Percentiles rank a stretch among this genome's conserved stretches.
phyloP scores from a whole-genome alignment of 2,888 invertebrate genomes.

The Ditula angustiorana region DNA sequence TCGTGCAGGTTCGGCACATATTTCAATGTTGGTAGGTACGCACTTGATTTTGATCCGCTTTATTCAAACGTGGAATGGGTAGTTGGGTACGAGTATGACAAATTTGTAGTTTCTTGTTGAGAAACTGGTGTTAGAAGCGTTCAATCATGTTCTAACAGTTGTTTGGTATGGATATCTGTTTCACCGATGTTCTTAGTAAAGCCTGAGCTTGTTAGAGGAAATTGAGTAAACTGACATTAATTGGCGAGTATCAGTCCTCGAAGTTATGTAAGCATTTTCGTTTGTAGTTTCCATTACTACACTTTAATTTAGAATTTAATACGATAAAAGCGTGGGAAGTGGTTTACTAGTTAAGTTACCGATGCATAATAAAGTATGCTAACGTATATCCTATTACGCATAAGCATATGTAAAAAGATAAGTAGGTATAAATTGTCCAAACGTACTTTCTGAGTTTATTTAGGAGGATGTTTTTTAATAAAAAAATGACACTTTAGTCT shows the following conservation, averaged over 20 bases:
- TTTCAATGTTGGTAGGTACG: no score
- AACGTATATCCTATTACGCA: no score
- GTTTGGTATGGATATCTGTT: constrained; percentile 1
- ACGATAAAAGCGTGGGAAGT: background rate
- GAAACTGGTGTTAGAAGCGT: background rate
- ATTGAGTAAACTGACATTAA: constrained; percentile 9
- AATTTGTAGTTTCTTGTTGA: background rate
- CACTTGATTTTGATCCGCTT: background rate
- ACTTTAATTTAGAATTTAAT: background rate
- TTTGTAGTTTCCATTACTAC: background rate
- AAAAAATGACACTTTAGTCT: no score
- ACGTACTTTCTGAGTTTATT: no score
- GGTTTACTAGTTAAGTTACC: background rate
- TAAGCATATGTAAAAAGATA: no score
- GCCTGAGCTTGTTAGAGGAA: background rate
- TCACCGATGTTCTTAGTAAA: background rate
- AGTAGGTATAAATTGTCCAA: no score
- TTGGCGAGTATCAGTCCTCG: background rate
- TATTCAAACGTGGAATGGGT: background rate
- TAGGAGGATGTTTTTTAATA: no score
- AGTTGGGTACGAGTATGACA: no score
- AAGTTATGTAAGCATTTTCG: background rate
- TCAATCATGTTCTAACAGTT: constrained; percentile 9
- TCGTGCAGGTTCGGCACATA: background rate
- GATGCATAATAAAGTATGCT: no score